Evolutionary conservation across 2,797 vertebrate genomes (phyloP).

Genomic region (Benthosema pterotum): DNA sequence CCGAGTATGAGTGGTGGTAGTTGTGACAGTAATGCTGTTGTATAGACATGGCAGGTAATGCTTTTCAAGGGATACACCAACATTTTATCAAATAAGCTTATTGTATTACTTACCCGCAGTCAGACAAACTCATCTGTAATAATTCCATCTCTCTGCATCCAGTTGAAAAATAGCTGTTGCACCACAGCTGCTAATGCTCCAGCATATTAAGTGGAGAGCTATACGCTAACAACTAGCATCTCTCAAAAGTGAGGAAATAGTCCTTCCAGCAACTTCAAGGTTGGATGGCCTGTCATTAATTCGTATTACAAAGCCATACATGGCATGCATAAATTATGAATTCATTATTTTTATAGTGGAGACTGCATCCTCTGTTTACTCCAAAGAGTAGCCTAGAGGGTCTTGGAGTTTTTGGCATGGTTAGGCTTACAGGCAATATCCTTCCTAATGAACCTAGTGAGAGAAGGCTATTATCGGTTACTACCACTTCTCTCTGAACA

Average conservation of each 20-base stretch:
- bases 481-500: too few species aligned
- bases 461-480: neutral
- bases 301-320: slow-evolving; percentile 48
- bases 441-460: slow-evolving; percentile 1
- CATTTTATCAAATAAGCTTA: slow-evolving; percentile 69
- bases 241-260: slow-evolving; percentile 44
- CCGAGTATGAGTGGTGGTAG: slow-evolving; percentile 40
- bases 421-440: neutral
- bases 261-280: slow-evolving; percentile 62
- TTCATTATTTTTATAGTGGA: slow-evolving; percentile 35
- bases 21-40: slow-evolving; percentile 60
- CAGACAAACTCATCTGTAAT: slow-evolving; percentile 71
- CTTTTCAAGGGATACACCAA: slow-evolving; percentile 52
- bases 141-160: slow-evolving; percentile 64
- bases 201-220: slow-evolving; percentile 57
- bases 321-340: slow-evolving; percentile 58
- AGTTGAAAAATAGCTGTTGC: slow-evolving; percentile 68
- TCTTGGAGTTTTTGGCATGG: neutral
- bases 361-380: slow-evolving; percentile 3
- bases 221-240: slow-evolving; percentile 44
- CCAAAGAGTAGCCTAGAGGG: neutral
- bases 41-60: slow-evolving; percentile 45
- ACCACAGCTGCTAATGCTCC: slow-evolving; percentile 43
- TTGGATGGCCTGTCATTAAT: slow-evolving; percentile 63
- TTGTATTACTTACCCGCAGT: slow-evolving; percentile 69